Evolutionary conservation across 2,113 vertebrate species (phyloP).

Genomic region (Crotophaga sulcirostris): DNA sequence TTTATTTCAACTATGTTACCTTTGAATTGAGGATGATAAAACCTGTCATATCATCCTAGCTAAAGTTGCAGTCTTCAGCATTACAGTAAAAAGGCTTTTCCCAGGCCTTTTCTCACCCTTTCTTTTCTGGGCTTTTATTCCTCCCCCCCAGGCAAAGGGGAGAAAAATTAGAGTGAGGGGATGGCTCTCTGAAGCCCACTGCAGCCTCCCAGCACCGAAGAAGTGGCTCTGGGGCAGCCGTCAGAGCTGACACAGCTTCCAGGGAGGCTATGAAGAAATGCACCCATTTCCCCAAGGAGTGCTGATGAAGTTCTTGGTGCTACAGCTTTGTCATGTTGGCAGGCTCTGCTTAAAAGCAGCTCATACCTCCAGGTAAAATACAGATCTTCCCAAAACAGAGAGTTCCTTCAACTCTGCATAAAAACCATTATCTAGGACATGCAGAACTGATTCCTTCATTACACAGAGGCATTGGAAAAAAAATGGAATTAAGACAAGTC

Average conservation of each 20-base stretch:
- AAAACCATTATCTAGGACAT: background rate
- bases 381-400: background rate
- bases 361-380: background rate
- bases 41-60: background rate
- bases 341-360: background rate
- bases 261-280: background rate
- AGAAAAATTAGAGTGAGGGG: background rate
- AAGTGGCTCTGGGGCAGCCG: background rate
- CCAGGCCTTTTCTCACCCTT: background rate
- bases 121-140: no score
- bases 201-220: fast-evolving
- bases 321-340: background rate
- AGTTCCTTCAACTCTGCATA: background rate
- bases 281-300: background rate
- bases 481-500: background rate
- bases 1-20: background rate
- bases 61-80: background rate
- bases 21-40: background rate
- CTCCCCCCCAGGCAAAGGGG: background rate
- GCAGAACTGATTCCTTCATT: background rate
- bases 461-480: background rate
- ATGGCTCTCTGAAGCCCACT: background rate
- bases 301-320: fast-evolving
- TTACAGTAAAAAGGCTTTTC: background rate
- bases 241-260: background rate